Evolutionary conservation across 1,140 invertebrate genomes (phyloP).

Genomic region (Pseudachorutes palmiensis): DNA sequence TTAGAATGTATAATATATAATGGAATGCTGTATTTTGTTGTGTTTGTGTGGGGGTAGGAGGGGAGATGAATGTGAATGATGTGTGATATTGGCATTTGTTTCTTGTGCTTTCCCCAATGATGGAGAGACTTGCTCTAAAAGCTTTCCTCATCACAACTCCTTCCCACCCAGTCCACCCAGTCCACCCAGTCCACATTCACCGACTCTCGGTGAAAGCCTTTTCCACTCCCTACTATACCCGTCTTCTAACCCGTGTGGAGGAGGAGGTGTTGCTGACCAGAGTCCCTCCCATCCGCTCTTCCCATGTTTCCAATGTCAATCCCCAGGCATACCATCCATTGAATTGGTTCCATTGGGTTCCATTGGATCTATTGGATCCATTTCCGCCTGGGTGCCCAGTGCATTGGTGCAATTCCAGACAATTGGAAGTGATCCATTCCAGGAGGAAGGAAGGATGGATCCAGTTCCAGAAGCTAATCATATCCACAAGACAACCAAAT

Average conservation of each 20-base stretch:
- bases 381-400: too few species aligned
- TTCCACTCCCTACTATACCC: background rate
- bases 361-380: too few species aligned
- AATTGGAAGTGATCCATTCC: too few species aligned
- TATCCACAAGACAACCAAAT: too few species aligned
- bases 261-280: background rate
- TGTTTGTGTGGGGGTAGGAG: background rate
- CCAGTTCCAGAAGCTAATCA: too few species aligned
- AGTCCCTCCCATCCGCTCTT: background rate
- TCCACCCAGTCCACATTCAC: background rate
- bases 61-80: conserved; percentile 11
- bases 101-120: background rate
- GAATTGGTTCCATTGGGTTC: too few species aligned
- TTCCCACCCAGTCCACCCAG: background rate
- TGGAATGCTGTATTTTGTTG: background rate
- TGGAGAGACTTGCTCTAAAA: conserved; percentile 1
- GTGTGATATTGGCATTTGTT: conserved; percentile 13
- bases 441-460: too few species aligned
- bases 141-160: background rate
- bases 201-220: background rate
- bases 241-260: background rate
- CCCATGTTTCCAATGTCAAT: too few species aligned
- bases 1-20: background rate
- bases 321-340: too few species aligned
- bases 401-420: too few species aligned